A percentile compares a stretch with the other conserved stretches of the same genome.
phyloP scores from a whole-genome alignment of 2,113 vertebrate species.

The Paramormyrops kingsleyae region DNA sequence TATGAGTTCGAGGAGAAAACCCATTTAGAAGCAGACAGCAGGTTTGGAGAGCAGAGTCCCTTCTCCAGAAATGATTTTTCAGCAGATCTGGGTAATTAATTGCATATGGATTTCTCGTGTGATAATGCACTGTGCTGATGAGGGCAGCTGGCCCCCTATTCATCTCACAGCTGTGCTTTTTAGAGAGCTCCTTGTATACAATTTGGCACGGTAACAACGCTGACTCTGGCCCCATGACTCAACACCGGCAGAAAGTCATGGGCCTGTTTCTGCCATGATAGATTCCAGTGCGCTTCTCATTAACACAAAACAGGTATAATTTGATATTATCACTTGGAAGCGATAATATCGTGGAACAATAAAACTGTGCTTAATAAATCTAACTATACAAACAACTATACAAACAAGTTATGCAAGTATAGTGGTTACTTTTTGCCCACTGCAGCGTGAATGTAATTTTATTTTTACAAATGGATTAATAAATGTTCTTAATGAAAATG shows the following conservation, averaged over 20 bases:
- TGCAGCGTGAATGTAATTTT: not conserved
- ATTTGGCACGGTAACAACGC: not conserved
- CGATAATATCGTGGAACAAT: too few relatives aligned
- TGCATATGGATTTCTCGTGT: not conserved
- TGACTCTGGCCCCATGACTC: not conserved
- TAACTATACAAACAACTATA: not conserved
- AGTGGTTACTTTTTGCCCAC: not conserved
- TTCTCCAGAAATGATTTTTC: not conserved
- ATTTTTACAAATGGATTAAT: not conserved
- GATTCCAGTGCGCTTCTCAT: not conserved
- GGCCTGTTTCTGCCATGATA: not conserved
- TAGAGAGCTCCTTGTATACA: not conserved
- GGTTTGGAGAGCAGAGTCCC: not conserved
- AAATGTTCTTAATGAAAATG: not conserved
- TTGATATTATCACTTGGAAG: not conserved
- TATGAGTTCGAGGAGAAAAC: not conserved
- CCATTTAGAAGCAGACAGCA: not conserved
- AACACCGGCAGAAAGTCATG: not conserved
- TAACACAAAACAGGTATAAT: not conserved
- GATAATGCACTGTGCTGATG: not conserved
- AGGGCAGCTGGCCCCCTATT: not conserved
- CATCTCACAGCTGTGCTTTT: not conserved
- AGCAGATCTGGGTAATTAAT: not conserved
- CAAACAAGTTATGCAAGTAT: not conserved
- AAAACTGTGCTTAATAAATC: not conserved